A percentile compares a stretch with the other conserved stretches of the same genome.
Conservation (phyloP, 23 tunicate species). For the Aplidium turbinatum region DNA sequence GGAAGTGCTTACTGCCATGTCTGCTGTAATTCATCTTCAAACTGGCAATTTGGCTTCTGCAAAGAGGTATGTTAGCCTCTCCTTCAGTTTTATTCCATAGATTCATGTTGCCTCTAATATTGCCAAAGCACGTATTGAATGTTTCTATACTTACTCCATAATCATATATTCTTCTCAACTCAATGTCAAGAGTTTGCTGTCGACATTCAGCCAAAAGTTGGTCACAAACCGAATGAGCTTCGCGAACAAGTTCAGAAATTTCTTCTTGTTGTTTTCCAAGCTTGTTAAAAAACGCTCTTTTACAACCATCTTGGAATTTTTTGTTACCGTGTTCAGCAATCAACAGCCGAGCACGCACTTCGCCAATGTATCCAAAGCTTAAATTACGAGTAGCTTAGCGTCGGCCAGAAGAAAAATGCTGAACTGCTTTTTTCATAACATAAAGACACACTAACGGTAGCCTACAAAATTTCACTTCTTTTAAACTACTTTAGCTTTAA, state of each 20-base stretch:
- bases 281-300: not conserved
- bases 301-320: slow-evolving; percentile 14
- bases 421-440: slow-evolving; percentile 28
- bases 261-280: not conserved
- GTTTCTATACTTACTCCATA: slow-evolving; percentile 24
- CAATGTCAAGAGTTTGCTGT: slow-evolving; percentile 24
- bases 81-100: not conserved
- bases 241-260: slow-evolving; percentile 37
- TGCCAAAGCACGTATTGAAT: slow-evolving; percentile 35
- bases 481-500: no score
- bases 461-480: no score
- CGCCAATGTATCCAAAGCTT: slow-evolving; percentile 59
- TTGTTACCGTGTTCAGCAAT: slow-evolving; percentile 31
- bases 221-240: slow-evolving; percentile 63
- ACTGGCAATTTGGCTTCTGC: slow-evolving; percentile 29
- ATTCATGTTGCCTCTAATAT: not conserved
- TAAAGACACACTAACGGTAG: not conserved
- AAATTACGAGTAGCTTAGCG: slow-evolving; percentile 32
- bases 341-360: slow-evolving; percentile 47
- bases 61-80: not conserved
- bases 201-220: slow-evolving; percentile 52
- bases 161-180: slow-evolving; percentile 6
- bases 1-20: not conserved
- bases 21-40: slow-evolving; percentile 23
- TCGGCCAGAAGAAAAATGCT: slow-evolving; percentile 23